A percentile compares a stretch with the other conserved stretches of the same genome.
Evolutionary conservation across 2,113 vertebrate genomes (phyloP).

Genomic region (Rana temporaria): DNA sequence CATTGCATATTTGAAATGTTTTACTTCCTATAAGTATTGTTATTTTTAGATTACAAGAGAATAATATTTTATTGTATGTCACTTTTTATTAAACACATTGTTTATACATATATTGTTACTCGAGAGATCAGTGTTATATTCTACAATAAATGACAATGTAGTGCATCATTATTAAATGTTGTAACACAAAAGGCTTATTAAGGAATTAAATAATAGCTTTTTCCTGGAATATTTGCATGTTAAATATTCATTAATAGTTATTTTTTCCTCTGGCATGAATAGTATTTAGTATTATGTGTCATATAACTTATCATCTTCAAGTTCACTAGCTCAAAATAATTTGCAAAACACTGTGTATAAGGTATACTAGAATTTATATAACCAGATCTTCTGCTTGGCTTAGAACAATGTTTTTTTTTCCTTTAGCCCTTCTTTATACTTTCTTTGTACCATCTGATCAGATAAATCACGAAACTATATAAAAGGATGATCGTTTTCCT

Average conservation of each 20-base stretch:
- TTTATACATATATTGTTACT: no score
- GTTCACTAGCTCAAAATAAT: slow-evolving; percentile 19
- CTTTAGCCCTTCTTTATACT: neutral
- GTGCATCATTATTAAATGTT: no score
- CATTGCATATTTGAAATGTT: no score
- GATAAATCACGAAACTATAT: no score
- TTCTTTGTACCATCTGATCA: neutral
- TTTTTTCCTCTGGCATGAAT: neutral
- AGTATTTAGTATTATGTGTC: slow-evolving; percentile 19
- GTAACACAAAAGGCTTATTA: neutral
- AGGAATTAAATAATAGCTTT: slow-evolving; percentile 14
- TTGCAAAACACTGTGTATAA: slow-evolving; percentile 10
- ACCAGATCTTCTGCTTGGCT: slow-evolving; percentile 19
- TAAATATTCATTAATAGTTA: neutral
- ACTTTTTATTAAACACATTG: no score
- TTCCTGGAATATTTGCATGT: neutral
- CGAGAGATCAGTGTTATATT: neutral
- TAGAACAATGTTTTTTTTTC: neutral
- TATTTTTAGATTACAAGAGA: no score
- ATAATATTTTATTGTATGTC: no score
- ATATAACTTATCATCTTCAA: slow-evolving; percentile 30
- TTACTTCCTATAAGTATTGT: no score
- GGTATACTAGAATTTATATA: slow-evolving; percentile 28
- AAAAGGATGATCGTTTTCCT: no score
- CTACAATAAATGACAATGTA: no score